Evolutionary conservation across 1,140 invertebrate genomes (phyloP).

Genomic region (Sminthurides bifidus): DNA sequence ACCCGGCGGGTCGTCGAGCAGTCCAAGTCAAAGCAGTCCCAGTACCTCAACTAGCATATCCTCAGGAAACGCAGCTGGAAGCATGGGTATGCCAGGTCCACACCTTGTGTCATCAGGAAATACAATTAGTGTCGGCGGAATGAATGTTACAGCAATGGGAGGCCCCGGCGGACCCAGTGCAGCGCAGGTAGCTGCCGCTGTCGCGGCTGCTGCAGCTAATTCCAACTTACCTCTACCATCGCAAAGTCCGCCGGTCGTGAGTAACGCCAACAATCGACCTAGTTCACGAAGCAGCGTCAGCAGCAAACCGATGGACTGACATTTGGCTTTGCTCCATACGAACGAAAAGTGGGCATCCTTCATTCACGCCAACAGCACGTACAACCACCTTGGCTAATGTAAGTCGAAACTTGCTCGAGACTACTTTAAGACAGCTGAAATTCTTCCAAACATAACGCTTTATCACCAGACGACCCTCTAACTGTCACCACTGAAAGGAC

Average conservation of each 20-base stretch:
- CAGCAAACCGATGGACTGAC: constrained; percentile 30
- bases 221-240: constrained; percentile 20
- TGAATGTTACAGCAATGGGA: constrained; percentile 15
- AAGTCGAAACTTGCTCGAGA: background rate
- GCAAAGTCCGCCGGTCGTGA: constrained; percentile 24
- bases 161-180: constrained; percentile 20
- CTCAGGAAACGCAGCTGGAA: constrained; percentile 17
- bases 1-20: constrained; percentile 26
- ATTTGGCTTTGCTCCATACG: constrained; percentile 31
- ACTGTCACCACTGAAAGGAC: background rate
- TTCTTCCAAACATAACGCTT: background rate
- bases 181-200: constrained; percentile 12
- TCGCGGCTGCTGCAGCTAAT: constrained; percentile 16
- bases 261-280: constrained; percentile 21
- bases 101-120: constrained; percentile 19
- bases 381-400: constrained; percentile 26
- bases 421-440: background rate
- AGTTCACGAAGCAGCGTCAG: constrained; percentile 24
- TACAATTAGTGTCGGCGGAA: constrained; percentile 9
- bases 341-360: constrained; percentile 30
- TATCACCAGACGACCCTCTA: background rate
- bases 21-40: constrained; percentile 32
- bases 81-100: constrained; percentile 12
- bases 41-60: constrained; percentile 20
- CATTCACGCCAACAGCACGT: constrained; percentile 28